A percentile compares a stretch with the other conserved stretches of the same genome.
Evolutionary conservation across 2,888 invertebrate genomes (phyloP).

Genomic region (Temnothorax ravouxi): DNA sequence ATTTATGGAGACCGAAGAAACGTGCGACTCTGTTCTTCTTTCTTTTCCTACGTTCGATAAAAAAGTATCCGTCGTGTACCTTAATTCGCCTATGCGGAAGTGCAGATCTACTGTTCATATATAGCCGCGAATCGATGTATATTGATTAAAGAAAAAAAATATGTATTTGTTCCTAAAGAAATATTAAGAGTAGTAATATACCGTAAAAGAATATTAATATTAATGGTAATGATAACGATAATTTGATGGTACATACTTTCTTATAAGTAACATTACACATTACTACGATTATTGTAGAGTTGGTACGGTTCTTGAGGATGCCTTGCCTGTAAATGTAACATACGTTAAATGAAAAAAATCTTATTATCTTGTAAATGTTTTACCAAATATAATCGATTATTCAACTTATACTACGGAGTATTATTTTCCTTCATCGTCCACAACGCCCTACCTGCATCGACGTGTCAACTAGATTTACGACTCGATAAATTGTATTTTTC

Average conservation of each 20-base stretch:
- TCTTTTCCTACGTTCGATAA: constrained; percentile 57
- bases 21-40: constrained; percentile 42
- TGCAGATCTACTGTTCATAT: constrained; percentile 81
- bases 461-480: neutral
- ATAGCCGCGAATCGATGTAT: constrained; percentile 85
- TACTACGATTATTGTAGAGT: constrained; percentile 83
- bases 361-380: constrained; percentile 86
- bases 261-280: constrained; percentile 84
- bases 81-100: constrained; percentile 77
- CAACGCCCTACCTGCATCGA: neutral
- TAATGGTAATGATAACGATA: constrained; percentile 83
- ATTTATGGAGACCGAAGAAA: constrained; percentile 36
- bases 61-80: constrained; percentile 74
- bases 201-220: constrained; percentile 79
- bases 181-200: constrained; percentile 81
- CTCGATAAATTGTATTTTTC: constrained; percentile 3
- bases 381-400: constrained; percentile 86
- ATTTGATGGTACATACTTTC: constrained; percentile 86
- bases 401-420: constrained; percentile 79
- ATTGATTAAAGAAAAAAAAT: constrained; percentile 80
- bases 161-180: constrained; percentile 85
- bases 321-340: constrained; percentile 86
- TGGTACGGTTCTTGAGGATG: constrained; percentile 86
- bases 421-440: constrained; percentile 3
- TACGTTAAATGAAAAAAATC: constrained; percentile 83